A percentile compares a stretch with the other conserved stretches of the same genome.
phyloP scores from a whole-genome alignment of 2,113 vertebrate genomes.

The Fregata magnificens region DNA sequence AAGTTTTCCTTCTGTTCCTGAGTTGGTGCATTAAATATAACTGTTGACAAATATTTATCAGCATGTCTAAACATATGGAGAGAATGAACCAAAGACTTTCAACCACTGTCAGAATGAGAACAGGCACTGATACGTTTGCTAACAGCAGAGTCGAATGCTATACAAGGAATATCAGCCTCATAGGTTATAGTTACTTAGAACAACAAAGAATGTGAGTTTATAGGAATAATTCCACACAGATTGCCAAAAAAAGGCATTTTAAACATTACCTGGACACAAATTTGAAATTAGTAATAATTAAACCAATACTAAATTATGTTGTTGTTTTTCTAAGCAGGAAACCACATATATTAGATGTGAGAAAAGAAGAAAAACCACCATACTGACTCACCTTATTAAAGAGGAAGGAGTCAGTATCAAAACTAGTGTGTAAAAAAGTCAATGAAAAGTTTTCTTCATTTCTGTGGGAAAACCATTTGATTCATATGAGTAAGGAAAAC shows the following conservation, averaged over 20 bases:
- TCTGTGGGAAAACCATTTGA: background rate
- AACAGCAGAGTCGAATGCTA: background rate
- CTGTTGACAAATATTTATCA: background rate
- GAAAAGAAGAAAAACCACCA: background rate
- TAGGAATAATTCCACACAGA: background rate
- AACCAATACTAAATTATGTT: background rate
- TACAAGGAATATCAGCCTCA: background rate
- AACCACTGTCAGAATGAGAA: background rate
- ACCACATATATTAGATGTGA: background rate
- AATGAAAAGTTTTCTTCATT: background rate
- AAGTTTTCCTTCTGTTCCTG: conserved; percentile 21
- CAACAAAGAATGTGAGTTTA: background rate
- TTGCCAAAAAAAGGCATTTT: background rate
- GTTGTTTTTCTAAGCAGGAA: background rate
- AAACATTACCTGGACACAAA: background rate
- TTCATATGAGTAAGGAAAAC: background rate
- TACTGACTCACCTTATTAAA: background rate
- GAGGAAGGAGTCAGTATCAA: background rate
- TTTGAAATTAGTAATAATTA: background rate
- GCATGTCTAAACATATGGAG: background rate
- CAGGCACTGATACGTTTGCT: background rate
- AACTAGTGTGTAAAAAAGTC: background rate
- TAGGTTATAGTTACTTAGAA: background rate
- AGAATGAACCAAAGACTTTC: background rate
- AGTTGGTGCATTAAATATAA: background rate